phyloP scores from a whole-genome alignment of 2,888 invertebrate genomes.

The Rambutsinella grinnellia region DNA sequence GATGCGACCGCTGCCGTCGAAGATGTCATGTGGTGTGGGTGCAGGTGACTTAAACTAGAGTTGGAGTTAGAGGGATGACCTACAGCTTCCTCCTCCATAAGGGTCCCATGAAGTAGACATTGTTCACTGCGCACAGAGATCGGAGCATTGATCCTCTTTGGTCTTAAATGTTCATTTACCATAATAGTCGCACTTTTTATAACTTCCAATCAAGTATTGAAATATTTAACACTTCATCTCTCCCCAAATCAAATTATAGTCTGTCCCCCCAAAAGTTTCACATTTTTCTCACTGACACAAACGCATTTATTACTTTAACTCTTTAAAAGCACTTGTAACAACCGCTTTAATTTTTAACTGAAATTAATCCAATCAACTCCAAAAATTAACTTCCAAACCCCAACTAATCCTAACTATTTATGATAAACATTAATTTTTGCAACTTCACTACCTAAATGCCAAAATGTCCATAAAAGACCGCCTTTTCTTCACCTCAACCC shows the following conservation, averaged over 20 bases:
- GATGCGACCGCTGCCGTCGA: slow-evolving; percentile 14
- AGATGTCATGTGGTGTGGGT: slow-evolving; percentile 24
- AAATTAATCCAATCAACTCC: no score
- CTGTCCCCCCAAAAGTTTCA: not conserved
- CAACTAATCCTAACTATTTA: no score
- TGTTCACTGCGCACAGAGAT: slow-evolving; percentile 8
- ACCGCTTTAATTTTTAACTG: no score
- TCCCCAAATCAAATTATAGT: not conserved
- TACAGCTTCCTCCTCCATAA: slow-evolving; percentile 35
- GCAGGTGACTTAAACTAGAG: slow-evolving; percentile 26
- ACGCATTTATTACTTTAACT: no score
- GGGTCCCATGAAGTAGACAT: slow-evolving; percentile 50
- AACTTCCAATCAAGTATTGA: not conserved
- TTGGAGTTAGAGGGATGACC: slow-evolving; percentile 22
- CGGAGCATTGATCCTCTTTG: no score
- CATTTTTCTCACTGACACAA: no score
- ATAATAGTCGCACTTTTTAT: not conserved
- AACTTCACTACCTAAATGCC: not conserved
- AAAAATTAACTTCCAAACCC: no score
- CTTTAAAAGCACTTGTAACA: no score
- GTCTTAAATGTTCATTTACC: no score
- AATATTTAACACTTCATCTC: not conserved
- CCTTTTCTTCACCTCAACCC: slow-evolving; percentile 21
- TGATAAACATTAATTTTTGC: no score
- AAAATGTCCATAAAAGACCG: slow-evolving; percentile 12